Conservation (phyloP, 2,113 vertebrate genomes). For the Ctenomys sociabilis region DNA sequence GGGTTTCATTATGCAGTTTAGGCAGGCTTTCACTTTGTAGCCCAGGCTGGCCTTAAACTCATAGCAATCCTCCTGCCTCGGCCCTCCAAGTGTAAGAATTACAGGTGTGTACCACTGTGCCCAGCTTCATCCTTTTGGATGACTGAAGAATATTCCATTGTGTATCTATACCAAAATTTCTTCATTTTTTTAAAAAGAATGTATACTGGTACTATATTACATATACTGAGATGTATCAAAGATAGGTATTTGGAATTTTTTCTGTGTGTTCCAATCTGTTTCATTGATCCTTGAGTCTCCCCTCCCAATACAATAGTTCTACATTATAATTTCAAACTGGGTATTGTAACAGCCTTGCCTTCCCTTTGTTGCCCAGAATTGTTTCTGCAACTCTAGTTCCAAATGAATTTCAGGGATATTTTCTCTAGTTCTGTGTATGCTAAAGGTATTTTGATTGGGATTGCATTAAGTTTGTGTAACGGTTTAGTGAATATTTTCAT, state of each 20-base stretch:
- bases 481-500: too few relatives aligned
- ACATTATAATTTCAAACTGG: not conserved
- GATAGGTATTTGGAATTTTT: not conserved
- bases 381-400: not conserved
- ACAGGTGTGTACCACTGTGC: not conserved
- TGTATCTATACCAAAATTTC: not conserved
- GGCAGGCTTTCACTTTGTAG: not conserved
- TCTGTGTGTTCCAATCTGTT: not conserved
- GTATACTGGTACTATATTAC: not conserved
- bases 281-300: not conserved
- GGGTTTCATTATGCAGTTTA: not conserved
- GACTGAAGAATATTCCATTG: not conserved
- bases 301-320: not conserved
- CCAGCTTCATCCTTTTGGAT: not conserved
- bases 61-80: not conserved
- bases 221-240: not conserved
- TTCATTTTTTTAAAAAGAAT: not conserved
- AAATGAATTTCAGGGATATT: not conserved
- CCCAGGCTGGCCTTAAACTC: not conserved
- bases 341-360: not conserved
- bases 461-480: too few relatives aligned
- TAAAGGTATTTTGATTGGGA: not conserved
- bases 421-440: not conserved
- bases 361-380: not conserved
- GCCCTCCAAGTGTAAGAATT: not conserved